Base-by-base conservation (phyloP, 2,113 vertebrate genomes). In the Brachirus orientalis region DNA sequence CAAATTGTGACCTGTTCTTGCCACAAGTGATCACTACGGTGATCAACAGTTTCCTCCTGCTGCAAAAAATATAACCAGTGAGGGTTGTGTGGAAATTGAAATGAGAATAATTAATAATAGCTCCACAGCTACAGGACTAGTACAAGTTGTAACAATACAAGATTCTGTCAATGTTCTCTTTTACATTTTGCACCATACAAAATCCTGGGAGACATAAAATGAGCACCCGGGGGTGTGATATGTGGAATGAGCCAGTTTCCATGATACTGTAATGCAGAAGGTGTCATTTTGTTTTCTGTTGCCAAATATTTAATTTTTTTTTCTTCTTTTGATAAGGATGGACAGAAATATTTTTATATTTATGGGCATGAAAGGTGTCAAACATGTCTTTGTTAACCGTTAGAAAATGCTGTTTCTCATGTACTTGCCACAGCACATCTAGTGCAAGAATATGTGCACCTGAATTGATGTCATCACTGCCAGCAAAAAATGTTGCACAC, bases 251-350 rank as follows among this genome's bases (percentile, higher is more conserved):
- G 60, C 17, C 70, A 55, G 63, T 86, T 87, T 86, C 16, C 62
- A 74, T 10, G 14, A 47, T 48, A 66, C 66, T 72, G 45, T 56
- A 55, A 72, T 77, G 62, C 37, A 59, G 51, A 74, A 22, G 62
- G 69, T 73, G 73, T 72, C 46, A 22, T 38, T 68, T 69, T 52
- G 64, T 56, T 58, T 53, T 65, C 56, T 55, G 50, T 38, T 56
- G 50, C 77, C 53, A 78, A n/a, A 79, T 77, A 75, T 61, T 18
- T 43, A 50, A 20, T 12, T n/a, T n/a, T n/a, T n/a, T n/a, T n/a
- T n/a, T n/a, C n/a, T n/a, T n/a, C n/a, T 28, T 28, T 67, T 84
- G 83, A 80, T 77, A 73, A 74, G 75, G 77, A 75, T 63, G 58
- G 61, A 81, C 53, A 1, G 18, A 59, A 66, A 70, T 75, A 51